Base-by-base conservation (phyloP, 35 echinoderm and acorn worm species). In the Ophiothrix spiculata region DNA sequence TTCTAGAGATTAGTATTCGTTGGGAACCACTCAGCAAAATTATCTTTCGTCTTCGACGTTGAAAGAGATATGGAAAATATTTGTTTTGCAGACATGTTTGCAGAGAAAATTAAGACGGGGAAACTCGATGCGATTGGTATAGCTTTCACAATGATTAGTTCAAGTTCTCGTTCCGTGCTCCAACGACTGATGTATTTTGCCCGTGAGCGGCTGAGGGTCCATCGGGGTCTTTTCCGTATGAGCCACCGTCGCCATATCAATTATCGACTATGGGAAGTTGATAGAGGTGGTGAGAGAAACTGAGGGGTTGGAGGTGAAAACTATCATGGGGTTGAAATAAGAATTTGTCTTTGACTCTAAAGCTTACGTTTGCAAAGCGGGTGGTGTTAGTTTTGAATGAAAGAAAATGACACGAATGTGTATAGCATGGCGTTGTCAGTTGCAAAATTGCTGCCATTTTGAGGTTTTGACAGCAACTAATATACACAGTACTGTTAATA, bases 31-130 rank as follows among this genome's bases (percentile, higher is more conserved):
- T 69, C 23, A 69, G 60, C 3, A 6, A n/a, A 15, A 69, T 69
- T 69, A 28, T 69, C 3, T 69, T 28, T 69, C 29, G 17, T n/a
- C 1, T n/a, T 4, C 16, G 19, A 49, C 23, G 60, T 1, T 15
- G 60, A 69, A 69, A 25, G 60, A 69, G 60, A 69, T 69, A 69
- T 69, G 17, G 60, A 69, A 69, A 69, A 54, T 54, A n/a, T 54
- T 69, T 69, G 60, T 69, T 69, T 28, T 69, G 2, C 8, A 69
- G 60, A 69, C 29, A 69, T 69, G 60, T 69, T 69, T 69, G 23
- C 25, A 6, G 60, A 69, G 60, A 6, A 69, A 69, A 69, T 69
- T 69, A 69, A 69, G 6, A 69, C n/a, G 60, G 29, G 60, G 60
- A 69, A 69, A 69, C 23, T 25, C 60, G 60, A 69, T 6, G 4